Conservation (phyloP, 2,888 invertebrate species). For the Stenodera caucasica region DNA sequence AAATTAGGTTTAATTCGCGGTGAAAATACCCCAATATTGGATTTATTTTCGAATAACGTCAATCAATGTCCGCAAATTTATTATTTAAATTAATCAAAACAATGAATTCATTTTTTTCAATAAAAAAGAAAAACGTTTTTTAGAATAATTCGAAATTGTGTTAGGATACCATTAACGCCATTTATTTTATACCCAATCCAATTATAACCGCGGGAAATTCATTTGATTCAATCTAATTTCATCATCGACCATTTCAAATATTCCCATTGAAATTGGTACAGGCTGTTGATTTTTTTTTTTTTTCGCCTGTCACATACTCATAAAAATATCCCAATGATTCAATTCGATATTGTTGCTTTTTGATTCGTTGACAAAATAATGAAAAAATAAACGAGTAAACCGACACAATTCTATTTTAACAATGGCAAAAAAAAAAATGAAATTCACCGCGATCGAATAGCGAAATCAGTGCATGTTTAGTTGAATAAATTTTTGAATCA, state of each 20-base stretch:
- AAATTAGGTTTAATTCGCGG: too few species aligned
- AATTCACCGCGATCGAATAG: too few species aligned
- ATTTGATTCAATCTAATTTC: constrained; percentile 10
- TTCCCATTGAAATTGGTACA: constrained; percentile 11
- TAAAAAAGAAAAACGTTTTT: too few species aligned
- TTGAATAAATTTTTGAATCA: too few species aligned
- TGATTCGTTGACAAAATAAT: too few species aligned
- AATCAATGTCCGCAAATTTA: background rate
- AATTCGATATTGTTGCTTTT: too few species aligned
- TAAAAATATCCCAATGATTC: background rate
- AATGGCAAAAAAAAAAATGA: too few species aligned
- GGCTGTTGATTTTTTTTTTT: background rate
- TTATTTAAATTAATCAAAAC: background rate
- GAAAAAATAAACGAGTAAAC: background rate
- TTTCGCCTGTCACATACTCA: background rate
- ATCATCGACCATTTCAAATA: constrained; percentile 13
- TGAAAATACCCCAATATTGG: too few species aligned
- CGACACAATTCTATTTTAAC: too few species aligned
- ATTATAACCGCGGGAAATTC: constrained; percentile 10
- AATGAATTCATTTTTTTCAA: background rate
- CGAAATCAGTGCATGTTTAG: too few species aligned
- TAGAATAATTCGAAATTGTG: background rate
- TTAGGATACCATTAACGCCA: background rate
- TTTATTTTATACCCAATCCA: constrained; percentile 9
- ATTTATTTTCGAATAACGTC: background rate